Conservation (phyloP, 2,888 invertebrate genomes). For the Cryptocheilus praepositus region DNA sequence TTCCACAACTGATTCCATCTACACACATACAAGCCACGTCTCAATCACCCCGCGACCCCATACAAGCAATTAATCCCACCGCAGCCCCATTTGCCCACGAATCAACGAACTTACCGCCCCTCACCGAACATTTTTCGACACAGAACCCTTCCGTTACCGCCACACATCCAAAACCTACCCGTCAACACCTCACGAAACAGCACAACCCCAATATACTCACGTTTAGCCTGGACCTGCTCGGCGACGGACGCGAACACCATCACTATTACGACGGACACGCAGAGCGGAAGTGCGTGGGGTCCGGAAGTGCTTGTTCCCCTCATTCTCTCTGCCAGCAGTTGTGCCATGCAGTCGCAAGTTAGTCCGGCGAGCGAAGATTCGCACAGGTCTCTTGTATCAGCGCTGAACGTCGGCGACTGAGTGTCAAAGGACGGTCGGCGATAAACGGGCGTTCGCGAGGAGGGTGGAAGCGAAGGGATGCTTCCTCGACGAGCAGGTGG, state of each 20-base stretch:
- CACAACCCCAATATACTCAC: slow-evolving; percentile 57
- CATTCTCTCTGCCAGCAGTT: slow-evolving; percentile 4
- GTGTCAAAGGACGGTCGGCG: not conserved
- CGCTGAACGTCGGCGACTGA: not conserved
- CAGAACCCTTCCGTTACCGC: too few species aligned
- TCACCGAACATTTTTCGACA: too few species aligned
- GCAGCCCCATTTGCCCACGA: too few species aligned
- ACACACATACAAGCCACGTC: not conserved
- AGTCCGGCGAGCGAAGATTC: not conserved
- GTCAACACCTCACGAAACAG: too few species aligned
- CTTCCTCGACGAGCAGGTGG: slow-evolving; percentile 65
- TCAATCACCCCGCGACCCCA: too few species aligned
- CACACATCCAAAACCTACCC: too few species aligned
- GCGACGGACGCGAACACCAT: slow-evolving; percentile 49
- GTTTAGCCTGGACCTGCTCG: slow-evolving; percentile 57
- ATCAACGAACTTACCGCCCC: too few species aligned
- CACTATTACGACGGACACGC: slow-evolving; percentile 25
- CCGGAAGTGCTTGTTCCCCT: slow-evolving; percentile 45
- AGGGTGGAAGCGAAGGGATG: slow-evolving; percentile 47
- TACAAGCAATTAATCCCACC: too few species aligned
- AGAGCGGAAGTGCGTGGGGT: slow-evolving; percentile 6
- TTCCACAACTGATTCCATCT: too few species aligned
- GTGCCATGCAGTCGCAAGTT: too few species aligned
- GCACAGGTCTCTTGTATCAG: not conserved
- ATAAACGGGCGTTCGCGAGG: not conserved